phyloP scores from a whole-genome alignment of 2,113 vertebrate species.

The Muntiacus reevesi region DNA sequence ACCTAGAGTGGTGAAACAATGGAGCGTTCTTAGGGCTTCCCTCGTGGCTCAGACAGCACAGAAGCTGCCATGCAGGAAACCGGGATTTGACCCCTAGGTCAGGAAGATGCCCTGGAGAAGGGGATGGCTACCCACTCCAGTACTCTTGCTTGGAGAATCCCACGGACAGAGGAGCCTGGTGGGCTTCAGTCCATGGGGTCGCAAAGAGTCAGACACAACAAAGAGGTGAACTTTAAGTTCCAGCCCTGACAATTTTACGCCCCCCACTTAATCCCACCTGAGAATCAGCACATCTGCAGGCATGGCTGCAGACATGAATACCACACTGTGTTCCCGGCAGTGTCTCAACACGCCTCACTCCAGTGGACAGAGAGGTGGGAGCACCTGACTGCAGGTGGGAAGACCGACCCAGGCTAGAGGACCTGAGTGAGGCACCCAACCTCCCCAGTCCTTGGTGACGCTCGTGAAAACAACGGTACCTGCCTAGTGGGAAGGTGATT shows the following conservation, averaged over 20 bases:
- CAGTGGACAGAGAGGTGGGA: too few species aligned
- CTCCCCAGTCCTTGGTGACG: not conserved
- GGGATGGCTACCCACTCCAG: not conserved
- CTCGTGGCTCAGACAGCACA: not conserved
- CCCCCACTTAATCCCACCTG: not conserved
- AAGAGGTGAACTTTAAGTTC: not conserved
- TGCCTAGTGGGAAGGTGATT: not conserved
- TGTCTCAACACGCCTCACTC: too few species aligned
- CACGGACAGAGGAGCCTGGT: not conserved
- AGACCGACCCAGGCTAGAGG: not conserved
- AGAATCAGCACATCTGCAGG: not conserved
- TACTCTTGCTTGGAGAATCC: not conserved
- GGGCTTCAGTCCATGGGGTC: not conserved
- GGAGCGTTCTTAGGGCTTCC: not conserved
- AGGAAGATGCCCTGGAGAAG: not conserved
- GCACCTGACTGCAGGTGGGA: not conserved
- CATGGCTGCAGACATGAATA: not conserved
- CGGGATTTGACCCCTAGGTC: not conserved
- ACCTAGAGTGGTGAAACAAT: not conserved
- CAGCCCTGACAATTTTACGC: not conserved
- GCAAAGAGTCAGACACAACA: not conserved
- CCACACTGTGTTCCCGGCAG: not conserved
- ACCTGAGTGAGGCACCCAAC: not conserved
- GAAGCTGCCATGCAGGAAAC: not conserved
- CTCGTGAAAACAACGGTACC: not conserved